Evolutionary conservation across 2,888 invertebrate genomes (phyloP).

Genomic region (Eurois occulta): DNA sequence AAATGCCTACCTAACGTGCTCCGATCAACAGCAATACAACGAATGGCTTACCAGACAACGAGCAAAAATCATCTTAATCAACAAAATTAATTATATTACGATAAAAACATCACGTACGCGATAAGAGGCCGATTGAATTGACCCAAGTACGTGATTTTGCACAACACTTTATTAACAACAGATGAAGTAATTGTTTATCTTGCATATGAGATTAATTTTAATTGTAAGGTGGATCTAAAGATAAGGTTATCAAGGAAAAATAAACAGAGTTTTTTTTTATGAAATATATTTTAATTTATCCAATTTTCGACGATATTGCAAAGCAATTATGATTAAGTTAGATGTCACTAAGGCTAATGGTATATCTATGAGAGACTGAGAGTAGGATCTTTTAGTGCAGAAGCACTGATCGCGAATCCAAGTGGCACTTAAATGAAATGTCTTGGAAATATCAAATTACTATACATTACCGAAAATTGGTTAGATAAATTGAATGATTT

Average conservation of each 20-base stretch:
- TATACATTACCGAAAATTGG: not conserved
- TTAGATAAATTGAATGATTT: not conserved
- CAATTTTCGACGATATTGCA: not conserved
- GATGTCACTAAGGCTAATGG: not conserved
- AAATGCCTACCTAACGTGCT: conserved; percentile 38
- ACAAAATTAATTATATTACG: conserved; percentile 51
- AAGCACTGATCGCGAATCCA: not conserved
- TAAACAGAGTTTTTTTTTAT: conserved; percentile 17
- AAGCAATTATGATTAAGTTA: not conserved
- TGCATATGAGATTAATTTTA: conserved; percentile 32
- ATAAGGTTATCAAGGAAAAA: conserved; percentile 25
- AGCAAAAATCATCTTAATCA: conserved; percentile 33
- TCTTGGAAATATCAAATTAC: not conserved
- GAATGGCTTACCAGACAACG: conserved; percentile 30
- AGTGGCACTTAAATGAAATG: not conserved
- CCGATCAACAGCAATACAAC: conserved; percentile 23
- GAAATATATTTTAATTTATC: conserved; percentile 21
- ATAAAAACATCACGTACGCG: conserved; percentile 78
- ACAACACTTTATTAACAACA: conserved; percentile 13
- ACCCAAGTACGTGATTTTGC: conserved; percentile 65
- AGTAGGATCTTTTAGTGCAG: not conserved
- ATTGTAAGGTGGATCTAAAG: not conserved
- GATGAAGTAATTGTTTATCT: conserved; percentile 26
- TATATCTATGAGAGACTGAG: not conserved
- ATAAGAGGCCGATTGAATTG: conserved; percentile 71